These are phyloP conservation scores for Thalassophryne amazonica DNA, from an alignment of 2,797 vertebrate species.

Conservation along the genomic window DNA sequence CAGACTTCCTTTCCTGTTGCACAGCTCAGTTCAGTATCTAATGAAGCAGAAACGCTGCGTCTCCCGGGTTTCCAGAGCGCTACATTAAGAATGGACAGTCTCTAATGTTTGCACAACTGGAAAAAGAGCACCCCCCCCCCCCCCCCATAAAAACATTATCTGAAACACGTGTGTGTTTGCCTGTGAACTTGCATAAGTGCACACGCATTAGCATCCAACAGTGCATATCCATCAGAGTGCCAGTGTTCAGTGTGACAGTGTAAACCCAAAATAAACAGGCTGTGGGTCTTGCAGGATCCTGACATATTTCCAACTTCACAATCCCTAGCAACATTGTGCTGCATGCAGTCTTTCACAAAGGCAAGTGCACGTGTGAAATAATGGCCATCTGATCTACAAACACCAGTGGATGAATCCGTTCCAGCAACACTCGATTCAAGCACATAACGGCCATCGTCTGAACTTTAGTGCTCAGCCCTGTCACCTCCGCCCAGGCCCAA, in stretches of 20 bases:
- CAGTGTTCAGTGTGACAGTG: conserved; percentile 37
- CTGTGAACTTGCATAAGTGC: conserved; percentile 5
- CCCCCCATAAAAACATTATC: conserved; percentile 23
- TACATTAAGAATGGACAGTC: conserved; percentile 24
- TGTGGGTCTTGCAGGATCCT: conserved; percentile 24
- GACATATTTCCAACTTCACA: conserved; percentile 41
- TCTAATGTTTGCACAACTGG: conserved; percentile 43
- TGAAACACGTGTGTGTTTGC: conserved; percentile 17
- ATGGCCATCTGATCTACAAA: conserved; percentile 36
- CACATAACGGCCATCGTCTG: conserved; percentile 52
- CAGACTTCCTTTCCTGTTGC: conserved; percentile 12
- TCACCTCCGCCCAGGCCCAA: conserved; percentile 53
- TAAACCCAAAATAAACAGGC: conserved; percentile 51
- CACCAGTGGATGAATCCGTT: conserved; percentile 67
- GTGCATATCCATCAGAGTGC: conserved; percentile 37
- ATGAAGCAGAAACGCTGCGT: conserved; percentile 47
- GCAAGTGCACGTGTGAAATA: conserved; percentile 25
- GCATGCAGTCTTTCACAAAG: conserved; percentile 20
- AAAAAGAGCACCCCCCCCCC: conserved; percentile 20
- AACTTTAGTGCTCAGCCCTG: conserved; percentile 59
- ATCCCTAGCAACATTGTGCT: conserved; percentile 17
- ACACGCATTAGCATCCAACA: conserved; percentile 17
- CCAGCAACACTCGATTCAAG: conserved; percentile 62
- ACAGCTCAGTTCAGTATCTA: conserved; percentile 38
- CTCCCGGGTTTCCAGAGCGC: conserved; percentile 21